Base-by-base conservation (phyloP, 2,797 vertebrate species). In the Lepidocolaptes lacrymiger region DNA sequence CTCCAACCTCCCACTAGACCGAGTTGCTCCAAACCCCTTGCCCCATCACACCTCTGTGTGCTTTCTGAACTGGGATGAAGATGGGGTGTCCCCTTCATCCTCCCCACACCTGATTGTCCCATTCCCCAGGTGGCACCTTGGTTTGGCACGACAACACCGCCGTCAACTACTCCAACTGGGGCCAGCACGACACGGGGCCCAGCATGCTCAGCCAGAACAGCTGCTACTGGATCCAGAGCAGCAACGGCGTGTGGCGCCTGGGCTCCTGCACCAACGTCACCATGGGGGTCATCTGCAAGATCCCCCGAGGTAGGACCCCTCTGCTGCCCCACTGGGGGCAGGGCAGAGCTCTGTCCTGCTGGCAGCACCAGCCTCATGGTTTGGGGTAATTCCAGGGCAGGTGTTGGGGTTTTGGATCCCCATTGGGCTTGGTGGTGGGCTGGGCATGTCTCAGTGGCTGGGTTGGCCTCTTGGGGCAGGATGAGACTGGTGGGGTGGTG, bases 151-250 rank as follows among this genome's bases (percentile, higher is more conserved):
- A 99, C 98, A 99, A 98, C 95, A 97, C 97, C 0, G 98, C 98
- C 0, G 98, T 99, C 95, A 98, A 98, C 48, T 99, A 98, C 96
- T 99, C 98, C 84, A 99, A 99, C 98, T 99, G 99, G 99, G 99
- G 99, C 36, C 95, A 98, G 79, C 99, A 98, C 0, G 98, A 99
- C 26, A 97, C 98, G 0, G 98, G 98, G 74, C 98, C 98, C 92
- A 99, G 98, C 75, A 98, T 99, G 97, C 98, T 99, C 51, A 99
- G 99, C 49, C 98, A 98, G 84, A 99, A 99, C 96, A 99, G 99
- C 97, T 99, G 99, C 97, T 99, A 99, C 98, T 99, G 99, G 99
- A 99, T 99, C 95, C 98, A 99, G 97, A 99, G 99, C 96, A 99
- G 98, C 98, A 99, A 98, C 0, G 99, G 99, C 14, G 92, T 98